Percentiles rank a stretch among this genome's conserved stretches.
These are phyloP conservation scores for Puntigrus tetrazona DNA, from an alignment of 2,113 vertebrate genomes.

Conservation along the genomic window DNA sequence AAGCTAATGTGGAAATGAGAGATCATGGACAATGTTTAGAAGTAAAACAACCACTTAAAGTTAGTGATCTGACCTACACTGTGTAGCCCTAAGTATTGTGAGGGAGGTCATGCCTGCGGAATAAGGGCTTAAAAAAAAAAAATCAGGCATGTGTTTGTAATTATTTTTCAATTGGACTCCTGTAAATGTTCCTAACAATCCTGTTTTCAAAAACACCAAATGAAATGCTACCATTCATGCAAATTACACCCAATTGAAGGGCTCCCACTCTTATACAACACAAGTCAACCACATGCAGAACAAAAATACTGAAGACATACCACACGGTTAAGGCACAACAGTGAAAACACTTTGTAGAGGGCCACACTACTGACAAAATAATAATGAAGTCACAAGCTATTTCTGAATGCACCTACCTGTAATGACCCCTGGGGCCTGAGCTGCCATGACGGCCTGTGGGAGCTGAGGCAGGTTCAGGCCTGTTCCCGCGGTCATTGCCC, in stretches of 20 bases:
- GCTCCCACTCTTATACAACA: not conserved
- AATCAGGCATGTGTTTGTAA: not conserved
- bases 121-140: not conserved
- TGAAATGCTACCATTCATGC: slow-evolving; percentile 9
- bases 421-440: slow-evolving; percentile 86
- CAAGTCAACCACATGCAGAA: slow-evolving; percentile 23
- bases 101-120: not conserved
- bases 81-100: not conserved
- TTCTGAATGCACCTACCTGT: slow-evolving; percentile 75
- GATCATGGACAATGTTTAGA: not conserved
- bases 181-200: not conserved
- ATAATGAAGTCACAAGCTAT: too few relatives aligned
- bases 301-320: not conserved
- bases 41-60: slow-evolving; percentile 14
- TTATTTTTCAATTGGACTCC: not conserved
- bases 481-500: slow-evolving; percentile 78
- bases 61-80: not conserved
- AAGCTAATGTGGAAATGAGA: slow-evolving; percentile 38
- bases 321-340: not conserved
- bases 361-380: not conserved
- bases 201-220: not conserved
- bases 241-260: not conserved
- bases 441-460: slow-evolving; percentile 88
- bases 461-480: slow-evolving; percentile 81
- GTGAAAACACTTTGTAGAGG: not conserved